Evolutionary conservation across 2,113 vertebrate species (phyloP).

Genomic region (Trichomycterus rosablanca): DNA sequence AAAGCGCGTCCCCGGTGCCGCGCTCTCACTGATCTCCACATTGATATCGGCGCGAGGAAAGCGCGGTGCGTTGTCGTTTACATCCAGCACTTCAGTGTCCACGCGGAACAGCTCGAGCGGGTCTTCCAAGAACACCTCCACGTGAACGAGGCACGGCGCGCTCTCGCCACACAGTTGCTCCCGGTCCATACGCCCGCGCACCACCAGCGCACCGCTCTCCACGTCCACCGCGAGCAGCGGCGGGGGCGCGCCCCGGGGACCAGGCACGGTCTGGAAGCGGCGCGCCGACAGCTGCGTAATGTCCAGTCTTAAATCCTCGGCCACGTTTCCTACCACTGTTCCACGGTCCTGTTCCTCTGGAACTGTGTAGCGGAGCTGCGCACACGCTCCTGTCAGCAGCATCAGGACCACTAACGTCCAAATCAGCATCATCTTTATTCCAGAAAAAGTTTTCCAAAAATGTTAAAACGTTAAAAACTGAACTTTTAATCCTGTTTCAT

Average conservation of each 20-base stretch:
- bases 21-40: slow-evolving; percentile 96
- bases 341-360: slow-evolving; percentile 94
- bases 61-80: slow-evolving; percentile 92
- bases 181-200: slow-evolving; percentile 88
- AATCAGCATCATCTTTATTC: slow-evolving; percentile 60
- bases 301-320: slow-evolving; percentile 96
- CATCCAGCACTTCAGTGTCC: slow-evolving; percentile 94
- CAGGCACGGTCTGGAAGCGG: slow-evolving; percentile 88
- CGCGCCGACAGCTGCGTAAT: slow-evolving; percentile 92
- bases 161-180: slow-evolving; percentile 93
- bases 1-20: slow-evolving; percentile 92
- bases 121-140: slow-evolving; percentile 96
- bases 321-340: slow-evolving; percentile 95
- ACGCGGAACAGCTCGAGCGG: slow-evolving; percentile 94
- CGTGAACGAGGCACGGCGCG: slow-evolving; percentile 85
- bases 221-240: slow-evolving; percentile 93
- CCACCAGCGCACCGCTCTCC: slow-evolving; percentile 87
- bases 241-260: slow-evolving; percentile 68
- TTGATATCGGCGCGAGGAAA: slow-evolving; percentile 92
- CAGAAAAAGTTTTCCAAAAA: slow-evolving; percentile 63
- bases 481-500: too few species aligned
- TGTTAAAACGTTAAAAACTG: background rate
- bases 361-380: slow-evolving; percentile 93
- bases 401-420: slow-evolving; percentile 78
- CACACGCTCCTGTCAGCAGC: slow-evolving; percentile 76